Conservation (phyloP, 2,888 invertebrate species). For the Zele albiditarsus region DNA sequence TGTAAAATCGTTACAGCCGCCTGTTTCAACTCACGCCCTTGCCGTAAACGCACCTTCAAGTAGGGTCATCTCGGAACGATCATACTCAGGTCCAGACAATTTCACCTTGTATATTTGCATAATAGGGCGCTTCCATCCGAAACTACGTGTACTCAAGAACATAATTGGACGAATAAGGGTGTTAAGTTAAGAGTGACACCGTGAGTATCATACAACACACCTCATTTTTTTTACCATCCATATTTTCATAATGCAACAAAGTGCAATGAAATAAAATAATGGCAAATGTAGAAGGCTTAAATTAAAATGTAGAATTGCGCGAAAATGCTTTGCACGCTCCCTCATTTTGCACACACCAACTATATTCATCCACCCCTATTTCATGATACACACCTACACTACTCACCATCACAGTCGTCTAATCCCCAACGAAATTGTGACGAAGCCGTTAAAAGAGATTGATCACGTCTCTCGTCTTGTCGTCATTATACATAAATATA, state of each 20-base stretch:
- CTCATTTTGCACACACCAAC: too few relatives aligned
- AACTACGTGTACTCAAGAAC: constrained; percentile 54
- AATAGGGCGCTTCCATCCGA: constrained; percentile 54
- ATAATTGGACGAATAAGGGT: constrained; percentile 62
- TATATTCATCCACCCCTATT: constrained; percentile 37
- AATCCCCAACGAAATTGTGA: constrained; percentile 60
- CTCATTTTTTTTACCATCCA: constrained; percentile 24
- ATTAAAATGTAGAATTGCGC: constrained; percentile 15
- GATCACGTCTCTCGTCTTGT: constrained; percentile 54
- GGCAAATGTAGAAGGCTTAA: not conserved
- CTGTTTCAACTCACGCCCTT: constrained; percentile 15
- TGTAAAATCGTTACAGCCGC: constrained; percentile 4
- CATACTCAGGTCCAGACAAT: constrained; percentile 61
- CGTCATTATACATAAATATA: too few relatives aligned
- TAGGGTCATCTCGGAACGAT: constrained; percentile 61
- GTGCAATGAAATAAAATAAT: not conserved
- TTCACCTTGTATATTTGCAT: constrained; percentile 64
- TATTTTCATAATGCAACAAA: constrained; percentile 12
- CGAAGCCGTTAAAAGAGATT: constrained; percentile 65
- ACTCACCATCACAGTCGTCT: constrained; percentile 39
- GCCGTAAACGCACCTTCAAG: constrained; percentile 40
- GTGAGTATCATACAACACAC: constrained; percentile 55
- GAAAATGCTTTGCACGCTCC: constrained; percentile 55
- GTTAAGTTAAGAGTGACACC: constrained; percentile 57
- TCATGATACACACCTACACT: constrained; percentile 31